Percentiles rank a stretch among this genome's conserved stretches.
These are phyloP conservation scores for Pyrochroa serraticornis DNA, from an alignment of 2,888 invertebrate species.

Conservation along the genomic window DNA sequence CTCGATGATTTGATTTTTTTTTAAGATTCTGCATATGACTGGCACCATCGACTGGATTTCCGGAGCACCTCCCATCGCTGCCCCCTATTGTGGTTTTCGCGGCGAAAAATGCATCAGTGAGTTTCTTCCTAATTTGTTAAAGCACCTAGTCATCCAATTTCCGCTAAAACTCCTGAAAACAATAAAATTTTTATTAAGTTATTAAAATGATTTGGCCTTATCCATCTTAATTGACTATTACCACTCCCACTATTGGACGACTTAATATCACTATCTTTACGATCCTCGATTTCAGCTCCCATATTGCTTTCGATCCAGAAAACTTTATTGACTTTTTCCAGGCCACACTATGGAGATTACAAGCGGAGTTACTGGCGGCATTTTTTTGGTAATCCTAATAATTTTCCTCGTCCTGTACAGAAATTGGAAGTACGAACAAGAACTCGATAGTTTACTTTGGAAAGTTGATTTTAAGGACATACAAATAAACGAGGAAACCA, in stretches of 20 bases:
- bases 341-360: slow-evolving; percentile 85
- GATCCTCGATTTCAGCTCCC: background rate
- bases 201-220: no score
- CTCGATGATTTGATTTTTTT: slow-evolving; percentile 1
- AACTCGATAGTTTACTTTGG: slow-evolving; percentile 90
- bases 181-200: background rate
- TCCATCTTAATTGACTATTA: background rate
- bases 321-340: slow-evolving; percentile 33
- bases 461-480: slow-evolving; percentile 92
- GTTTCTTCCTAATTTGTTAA: no score
- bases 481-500: slow-evolving; percentile 70
- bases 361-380: slow-evolving; percentile 79
- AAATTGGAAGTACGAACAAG: slow-evolving; percentile 94
- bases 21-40: slow-evolving; percentile 76
- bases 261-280: background rate
- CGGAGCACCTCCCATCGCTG: slow-evolving; percentile 78
- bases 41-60: slow-evolving; percentile 79
- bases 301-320: background rate
- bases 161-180: background rate
- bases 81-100: slow-evolving; percentile 88
- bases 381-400: slow-evolving; percentile 71
- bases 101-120: slow-evolving; percentile 90
- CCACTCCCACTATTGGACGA: background rate
- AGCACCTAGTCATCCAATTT: no score
- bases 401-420: slow-evolving; percentile 81